A percentile compares a stretch with the other conserved stretches of the same genome.
Conservation (phyloP, 2,797 vertebrate genomes). For the Pelochelys cantorii region DNA sequence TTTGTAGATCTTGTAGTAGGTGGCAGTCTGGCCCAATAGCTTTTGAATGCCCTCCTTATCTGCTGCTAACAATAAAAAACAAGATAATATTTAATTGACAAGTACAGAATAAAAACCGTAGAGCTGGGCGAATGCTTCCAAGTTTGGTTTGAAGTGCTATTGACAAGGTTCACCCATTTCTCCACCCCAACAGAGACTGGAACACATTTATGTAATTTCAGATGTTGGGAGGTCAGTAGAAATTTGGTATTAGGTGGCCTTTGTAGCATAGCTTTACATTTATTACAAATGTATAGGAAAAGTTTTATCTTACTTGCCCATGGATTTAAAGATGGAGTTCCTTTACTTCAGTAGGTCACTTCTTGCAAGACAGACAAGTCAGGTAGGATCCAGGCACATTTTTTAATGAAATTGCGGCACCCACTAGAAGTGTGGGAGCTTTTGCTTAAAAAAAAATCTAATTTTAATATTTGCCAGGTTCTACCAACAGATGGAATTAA, state of each 20-base stretch:
- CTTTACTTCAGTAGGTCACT: conserved; percentile 36
- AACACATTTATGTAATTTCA: conserved; percentile 30
- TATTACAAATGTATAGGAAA: conserved; percentile 9
- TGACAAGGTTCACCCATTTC: conserved; percentile 6
- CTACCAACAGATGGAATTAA: background rate
- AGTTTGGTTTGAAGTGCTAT: conserved; percentile 43
- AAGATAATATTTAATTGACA: background rate
- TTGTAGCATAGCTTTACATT: conserved; percentile 52
- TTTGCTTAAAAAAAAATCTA: background rate
- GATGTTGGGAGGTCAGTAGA: conserved; percentile 50
- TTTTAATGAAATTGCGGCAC: background rate
- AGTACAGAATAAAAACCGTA: conserved; percentile 45
- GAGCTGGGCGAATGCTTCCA: conserved; percentile 35
- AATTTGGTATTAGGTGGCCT: conserved; percentile 21
- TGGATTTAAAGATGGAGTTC: conserved; percentile 63
- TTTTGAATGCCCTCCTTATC: background rate
- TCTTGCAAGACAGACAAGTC: background rate
- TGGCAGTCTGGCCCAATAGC: conserved; percentile 17
- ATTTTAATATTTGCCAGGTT: background rate
- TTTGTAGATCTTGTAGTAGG: conserved; percentile 32
- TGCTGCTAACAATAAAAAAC: conserved; percentile 25
- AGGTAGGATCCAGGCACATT: background rate
- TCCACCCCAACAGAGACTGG: background rate
- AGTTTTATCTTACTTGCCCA: conserved; percentile 41
- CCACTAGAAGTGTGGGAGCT: background rate